Base-by-base conservation (phyloP, 2,888 invertebrate genomes). In the Sericinus montela region DNA sequence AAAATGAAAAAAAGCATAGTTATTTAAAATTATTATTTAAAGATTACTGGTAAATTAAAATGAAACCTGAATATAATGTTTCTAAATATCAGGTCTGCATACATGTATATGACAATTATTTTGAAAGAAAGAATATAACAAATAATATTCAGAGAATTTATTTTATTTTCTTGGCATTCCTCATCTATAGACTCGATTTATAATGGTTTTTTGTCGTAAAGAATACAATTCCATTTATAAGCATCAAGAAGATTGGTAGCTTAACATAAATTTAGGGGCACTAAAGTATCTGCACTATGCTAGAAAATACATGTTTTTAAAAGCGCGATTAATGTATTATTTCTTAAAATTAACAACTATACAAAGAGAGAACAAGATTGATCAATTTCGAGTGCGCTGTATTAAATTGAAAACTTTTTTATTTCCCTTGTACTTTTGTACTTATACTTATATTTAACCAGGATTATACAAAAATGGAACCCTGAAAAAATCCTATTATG, bases 221-320 rank as follows among this genome's bases (percentile, higher is more conserved):
- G 15, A 40, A 46, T 41, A 36, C 41, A 35, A 14, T 19, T 40
- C 29, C 11, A 34, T 34, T 36, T 13, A 42, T 9, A 13, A n/a
- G 15, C 16, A 14, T 36, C 16, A 13, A 25, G n/a, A 28, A 41
- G 14, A 46, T 48, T 37, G 48, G 29, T 32, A 25, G 42, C 38
- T 38, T 30, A 29, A 48, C 23, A 42, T 48, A 43, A 48, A 48
- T 43, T 37, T 38, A 32, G 13, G 25, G n/a, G 30, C 25, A 48
- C 11, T 23, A 32, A 42, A 42, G 30, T 29, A 25, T 11, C 35
- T 36, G 36, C 23, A 19, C 43, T 42, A 11, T 25, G 23, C 29
- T 37, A 23, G 11, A 37, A 48, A 37, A 48, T 48, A 43, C 38
- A 48, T 48, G 23, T 42, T 32, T 48, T 41, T 42, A 48, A 48